A percentile compares a stretch with the other conserved stretches of the same genome.
Conservation (phyloP, 2,888 invertebrate species). For the Zygogramma bicolorata region DNA sequence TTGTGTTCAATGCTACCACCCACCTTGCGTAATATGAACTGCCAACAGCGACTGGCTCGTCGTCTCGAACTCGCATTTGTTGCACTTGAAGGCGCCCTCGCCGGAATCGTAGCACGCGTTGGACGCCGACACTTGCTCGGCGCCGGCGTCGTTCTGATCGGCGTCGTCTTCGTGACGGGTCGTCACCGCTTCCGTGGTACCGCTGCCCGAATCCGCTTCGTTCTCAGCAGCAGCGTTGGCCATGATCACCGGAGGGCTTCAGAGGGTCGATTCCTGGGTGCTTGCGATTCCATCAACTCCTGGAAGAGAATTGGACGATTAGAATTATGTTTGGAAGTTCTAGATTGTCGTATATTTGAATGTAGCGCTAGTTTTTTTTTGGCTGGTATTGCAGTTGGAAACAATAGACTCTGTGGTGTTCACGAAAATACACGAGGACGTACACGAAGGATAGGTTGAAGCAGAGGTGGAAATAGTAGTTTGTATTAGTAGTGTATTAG, state of each 20-base stretch:
- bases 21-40: constrained; percentile 72
- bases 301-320: constrained; percentile 22
- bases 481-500: too few species aligned
- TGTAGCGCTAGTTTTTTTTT: too few species aligned
- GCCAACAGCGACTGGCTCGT: constrained; percentile 80
- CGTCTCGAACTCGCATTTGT: constrained; percentile 88
- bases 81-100: constrained; percentile 66
- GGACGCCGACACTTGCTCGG: constrained; percentile 65
- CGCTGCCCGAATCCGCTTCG: constrained; percentile 66
- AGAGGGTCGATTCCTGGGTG: neutral
- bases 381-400: too few species aligned
- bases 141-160: constrained; percentile 68
- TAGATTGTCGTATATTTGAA: too few species aligned
- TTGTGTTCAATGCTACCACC: neutral
- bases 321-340: neutral
- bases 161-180: constrained; percentile 64
- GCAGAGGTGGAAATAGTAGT: too few species aligned
- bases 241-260: constrained; percentile 61
- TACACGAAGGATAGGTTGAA: too few species aligned
- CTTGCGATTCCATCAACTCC: constrained; percentile 59
- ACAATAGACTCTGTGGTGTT: too few species aligned
- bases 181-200: constrained; percentile 45
- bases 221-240: constrained; percentile 65
- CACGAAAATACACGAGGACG: too few species aligned
- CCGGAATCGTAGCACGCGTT: constrained; percentile 72